Evolutionary conservation across 2,888 invertebrate species (phyloP).

Genomic region (Rotaria macrura): DNA sequence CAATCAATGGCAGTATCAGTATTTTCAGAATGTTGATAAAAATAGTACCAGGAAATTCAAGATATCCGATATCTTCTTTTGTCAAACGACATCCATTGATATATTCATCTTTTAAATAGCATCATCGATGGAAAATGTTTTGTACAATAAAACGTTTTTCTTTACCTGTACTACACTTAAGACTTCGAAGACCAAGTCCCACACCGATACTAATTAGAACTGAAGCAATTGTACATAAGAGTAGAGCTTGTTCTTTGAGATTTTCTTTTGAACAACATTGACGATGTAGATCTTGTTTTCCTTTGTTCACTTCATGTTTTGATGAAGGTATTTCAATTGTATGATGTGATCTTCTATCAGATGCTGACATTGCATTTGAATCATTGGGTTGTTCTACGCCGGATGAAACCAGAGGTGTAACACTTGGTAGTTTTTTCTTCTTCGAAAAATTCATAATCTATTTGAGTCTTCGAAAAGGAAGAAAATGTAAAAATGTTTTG

Average conservation of each 20-base stretch:
- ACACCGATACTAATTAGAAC: slow-evolving; percentile 24
- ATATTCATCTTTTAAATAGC: neutral
- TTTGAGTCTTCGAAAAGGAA: no score
- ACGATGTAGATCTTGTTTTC: neutral
- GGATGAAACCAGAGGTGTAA: neutral
- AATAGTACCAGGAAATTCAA: slow-evolving; percentile 61
- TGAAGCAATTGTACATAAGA: slow-evolving; percentile 19
- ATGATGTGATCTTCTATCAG: neutral
- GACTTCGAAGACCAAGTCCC: slow-evolving; percentile 22
- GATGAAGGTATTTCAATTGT: neutral
- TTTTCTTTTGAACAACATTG: slow-evolving; percentile 21
- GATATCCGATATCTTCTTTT: slow-evolving; percentile 35
- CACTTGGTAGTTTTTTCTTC: neutral
- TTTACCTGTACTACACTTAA: slow-evolving; percentile 21
- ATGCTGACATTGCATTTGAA: neutral
- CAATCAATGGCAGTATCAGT: slow-evolving; percentile 61
- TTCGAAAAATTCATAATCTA: neutral
- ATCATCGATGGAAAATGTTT: no score
- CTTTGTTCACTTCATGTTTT: neutral
- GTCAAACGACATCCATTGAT: neutral
- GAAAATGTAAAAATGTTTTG: no score
- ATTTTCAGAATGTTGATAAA: slow-evolving; percentile 62
- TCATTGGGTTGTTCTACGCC: neutral
- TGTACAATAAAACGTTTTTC: neutral
- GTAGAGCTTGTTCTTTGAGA: slow-evolving; percentile 27